A percentile compares a stretch with the other conserved stretches of the same genome.
Conservation (phyloP, 2,797 vertebrate genomes). For the Anguilla pacifica region DNA sequence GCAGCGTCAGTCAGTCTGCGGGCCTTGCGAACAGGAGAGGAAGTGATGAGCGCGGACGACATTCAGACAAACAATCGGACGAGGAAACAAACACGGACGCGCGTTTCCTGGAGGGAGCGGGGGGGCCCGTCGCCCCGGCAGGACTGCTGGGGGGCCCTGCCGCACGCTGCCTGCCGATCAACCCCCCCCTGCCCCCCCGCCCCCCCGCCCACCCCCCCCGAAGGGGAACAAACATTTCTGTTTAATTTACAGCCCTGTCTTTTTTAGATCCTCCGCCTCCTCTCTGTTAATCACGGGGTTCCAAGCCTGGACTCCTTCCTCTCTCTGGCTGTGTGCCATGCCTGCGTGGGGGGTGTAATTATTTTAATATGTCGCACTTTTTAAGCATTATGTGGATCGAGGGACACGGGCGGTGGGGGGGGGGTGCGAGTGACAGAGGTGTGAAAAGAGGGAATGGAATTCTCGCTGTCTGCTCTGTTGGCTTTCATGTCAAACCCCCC, state of each 20-base stretch:
- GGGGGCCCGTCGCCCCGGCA: neutral
- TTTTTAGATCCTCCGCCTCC: constrained; percentile 57
- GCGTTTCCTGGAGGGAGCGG: neutral
- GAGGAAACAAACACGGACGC: neutral
- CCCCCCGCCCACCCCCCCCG: neutral
- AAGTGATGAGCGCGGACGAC: neutral
- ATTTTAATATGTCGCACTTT: constrained; percentile 44
- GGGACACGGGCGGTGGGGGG: constrained; percentile 20
- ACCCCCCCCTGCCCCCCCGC: neutral
- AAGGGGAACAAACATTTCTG: constrained; percentile 20
- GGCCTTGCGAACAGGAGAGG: neutral
- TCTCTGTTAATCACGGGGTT: constrained; percentile 68
- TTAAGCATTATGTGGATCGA: constrained; percentile 57
- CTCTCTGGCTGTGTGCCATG: constrained; percentile 46
- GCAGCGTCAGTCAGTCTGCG: neutral
- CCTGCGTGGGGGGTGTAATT: constrained; percentile 56
- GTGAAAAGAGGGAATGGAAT: constrained; percentile 49
- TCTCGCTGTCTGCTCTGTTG: constrained; percentile 32
- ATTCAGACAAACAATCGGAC: neutral
- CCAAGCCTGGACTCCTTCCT: constrained; percentile 52
- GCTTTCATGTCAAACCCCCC: constrained; percentile 40
- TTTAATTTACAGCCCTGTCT: constrained; percentile 52
- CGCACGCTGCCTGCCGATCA: neutral
- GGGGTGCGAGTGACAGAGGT: constrained; percentile 36
- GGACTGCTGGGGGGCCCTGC: neutral